These are phyloP conservation scores for Grammomys dolichurus DNA, from an alignment of 2,113 vertebrate genomes.

Conservation along the genomic window DNA sequence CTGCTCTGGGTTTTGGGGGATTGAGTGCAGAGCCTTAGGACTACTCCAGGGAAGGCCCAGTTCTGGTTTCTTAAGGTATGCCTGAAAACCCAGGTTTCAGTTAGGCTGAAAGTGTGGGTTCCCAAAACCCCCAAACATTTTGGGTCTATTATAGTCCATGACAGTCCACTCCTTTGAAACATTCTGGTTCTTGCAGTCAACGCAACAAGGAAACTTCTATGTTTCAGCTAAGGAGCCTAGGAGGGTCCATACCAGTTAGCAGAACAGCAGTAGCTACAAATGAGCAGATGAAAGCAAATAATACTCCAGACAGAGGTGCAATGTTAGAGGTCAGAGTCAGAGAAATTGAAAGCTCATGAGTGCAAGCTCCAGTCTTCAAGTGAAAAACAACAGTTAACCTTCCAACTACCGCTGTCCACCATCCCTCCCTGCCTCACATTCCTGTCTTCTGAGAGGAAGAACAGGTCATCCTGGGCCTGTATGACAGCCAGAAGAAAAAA, in stretches of 20 bases:
- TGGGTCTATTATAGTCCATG: not conserved
- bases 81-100: not conserved
- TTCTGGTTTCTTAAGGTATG: not conserved
- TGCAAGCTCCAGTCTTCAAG: not conserved
- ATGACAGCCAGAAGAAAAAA: not conserved
- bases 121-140: not conserved
- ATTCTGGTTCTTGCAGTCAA: not conserved
- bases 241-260: too few species aligned
- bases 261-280: not conserved
- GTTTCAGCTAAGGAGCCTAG: not conserved
- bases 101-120: not conserved
- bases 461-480: not conserved
- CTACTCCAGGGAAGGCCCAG: not conserved
- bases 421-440: not conserved
- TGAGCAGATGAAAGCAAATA: not conserved
- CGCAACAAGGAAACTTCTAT: not conserved
- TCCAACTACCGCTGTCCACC: not conserved
- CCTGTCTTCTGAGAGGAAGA: not conserved
- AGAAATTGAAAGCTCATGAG: too few species aligned
- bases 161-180: not conserved
- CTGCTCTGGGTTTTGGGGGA: too few species aligned
- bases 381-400: too few species aligned
- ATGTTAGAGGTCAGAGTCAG: not conserved
- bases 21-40: too few species aligned
- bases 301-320: not conserved